Evolutionary conservation across 2,113 vertebrate genomes (phyloP).

Genomic region (Ploceus nigricollis): DNA sequence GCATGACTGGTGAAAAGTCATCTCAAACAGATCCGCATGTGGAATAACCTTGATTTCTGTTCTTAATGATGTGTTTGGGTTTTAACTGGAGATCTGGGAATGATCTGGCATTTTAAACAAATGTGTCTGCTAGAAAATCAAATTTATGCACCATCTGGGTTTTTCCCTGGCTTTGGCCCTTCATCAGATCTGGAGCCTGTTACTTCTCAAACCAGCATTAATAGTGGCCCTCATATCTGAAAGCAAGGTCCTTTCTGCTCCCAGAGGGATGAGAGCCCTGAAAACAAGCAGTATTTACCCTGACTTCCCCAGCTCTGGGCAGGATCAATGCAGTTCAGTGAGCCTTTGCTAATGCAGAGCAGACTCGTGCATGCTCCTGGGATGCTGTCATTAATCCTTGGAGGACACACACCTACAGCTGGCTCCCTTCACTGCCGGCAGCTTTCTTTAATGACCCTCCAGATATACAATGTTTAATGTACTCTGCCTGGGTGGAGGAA

Average conservation of each 20-base stretch:
- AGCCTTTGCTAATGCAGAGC: slow-evolving; percentile 26
- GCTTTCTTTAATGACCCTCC: background rate
- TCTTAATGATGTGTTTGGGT: background rate
- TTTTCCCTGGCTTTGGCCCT: background rate
- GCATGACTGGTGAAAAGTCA: background rate
- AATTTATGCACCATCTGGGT: background rate
- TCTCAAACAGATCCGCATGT: background rate
- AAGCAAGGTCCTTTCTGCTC: background rate
- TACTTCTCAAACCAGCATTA: background rate
- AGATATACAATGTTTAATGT: background rate
- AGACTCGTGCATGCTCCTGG: background rate
- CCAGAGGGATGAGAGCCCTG: background rate
- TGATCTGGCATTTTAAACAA: background rate
- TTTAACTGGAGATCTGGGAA: background rate
- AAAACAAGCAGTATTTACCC: background rate
- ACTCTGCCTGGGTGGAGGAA: background rate
- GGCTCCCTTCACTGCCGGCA: background rate
- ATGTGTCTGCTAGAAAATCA: background rate
- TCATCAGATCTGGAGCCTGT: background rate
- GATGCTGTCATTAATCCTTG: background rate
- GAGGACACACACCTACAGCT: background rate
- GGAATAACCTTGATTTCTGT: background rate
- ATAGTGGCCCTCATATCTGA: background rate
- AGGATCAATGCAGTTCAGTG: background rate
- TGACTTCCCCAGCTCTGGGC: background rate